phyloP scores from a whole-genome alignment of 2,797 vertebrate genomes.

The Gadopsis marmoratus region DNA sequence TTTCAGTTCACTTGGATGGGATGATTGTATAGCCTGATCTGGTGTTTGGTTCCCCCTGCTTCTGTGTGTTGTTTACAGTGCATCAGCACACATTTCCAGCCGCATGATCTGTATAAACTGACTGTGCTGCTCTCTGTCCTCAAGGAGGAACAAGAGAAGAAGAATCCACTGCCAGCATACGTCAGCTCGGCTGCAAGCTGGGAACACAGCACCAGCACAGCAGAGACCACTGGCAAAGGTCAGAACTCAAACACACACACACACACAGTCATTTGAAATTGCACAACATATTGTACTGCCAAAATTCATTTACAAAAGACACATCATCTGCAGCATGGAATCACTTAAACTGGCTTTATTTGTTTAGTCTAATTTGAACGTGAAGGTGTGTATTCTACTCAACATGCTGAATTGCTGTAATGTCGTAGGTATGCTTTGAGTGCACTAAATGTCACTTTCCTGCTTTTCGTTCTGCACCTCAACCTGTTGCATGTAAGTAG shows the following conservation, averaged over 20 bases:
- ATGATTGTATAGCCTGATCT: background rate
- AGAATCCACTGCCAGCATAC: slow-evolving; percentile 53
- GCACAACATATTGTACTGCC: background rate
- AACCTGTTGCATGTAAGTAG: background rate
- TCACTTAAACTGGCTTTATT: background rate
- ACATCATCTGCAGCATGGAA: background rate
- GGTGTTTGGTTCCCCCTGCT: no score
- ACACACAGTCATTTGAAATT: background rate
- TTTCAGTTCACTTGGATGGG: background rate
- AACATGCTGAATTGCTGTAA: background rate
- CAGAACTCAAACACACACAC: slow-evolving; percentile 21
- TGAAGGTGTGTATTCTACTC: background rate
- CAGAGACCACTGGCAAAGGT: slow-evolving; percentile 74
- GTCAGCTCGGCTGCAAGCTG: slow-evolving; percentile 64
- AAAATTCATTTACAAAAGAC: background rate
- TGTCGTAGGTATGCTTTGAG: background rate
- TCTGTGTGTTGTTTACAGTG: background rate
- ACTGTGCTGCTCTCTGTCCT: slow-evolving; percentile 30
- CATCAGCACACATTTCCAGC: background rate
- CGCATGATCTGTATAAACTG: background rate
- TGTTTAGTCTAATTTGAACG: background rate
- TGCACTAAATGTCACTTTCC: background rate
- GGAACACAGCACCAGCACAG: slow-evolving; percentile 56
- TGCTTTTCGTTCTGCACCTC: background rate
- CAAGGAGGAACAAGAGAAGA: slow-evolving; percentile 79